Percentiles rank a stretch among this genome's conserved stretches.
These are phyloP conservation scores for Piprites chloris DNA, from an alignment of 2,113 vertebrate genomes.

Conservation along the genomic window DNA sequence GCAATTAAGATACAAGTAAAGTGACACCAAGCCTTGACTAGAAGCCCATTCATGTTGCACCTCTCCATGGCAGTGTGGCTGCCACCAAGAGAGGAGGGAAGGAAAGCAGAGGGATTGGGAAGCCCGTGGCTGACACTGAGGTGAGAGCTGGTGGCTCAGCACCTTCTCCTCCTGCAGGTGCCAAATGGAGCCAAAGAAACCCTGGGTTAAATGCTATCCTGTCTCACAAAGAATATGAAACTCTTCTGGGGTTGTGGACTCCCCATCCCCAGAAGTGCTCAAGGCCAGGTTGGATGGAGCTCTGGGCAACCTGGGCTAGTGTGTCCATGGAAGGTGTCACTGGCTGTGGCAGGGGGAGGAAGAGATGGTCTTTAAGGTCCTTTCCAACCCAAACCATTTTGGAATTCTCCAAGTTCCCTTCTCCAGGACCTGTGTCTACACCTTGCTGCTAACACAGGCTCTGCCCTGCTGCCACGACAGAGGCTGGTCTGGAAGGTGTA, in stretches of 20 bases:
- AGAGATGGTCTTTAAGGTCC: neutral
- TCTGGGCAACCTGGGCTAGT: neutral
- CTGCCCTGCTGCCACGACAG: neutral
- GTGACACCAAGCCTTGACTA: neutral
- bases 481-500: neutral
- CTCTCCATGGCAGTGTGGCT: neutral
- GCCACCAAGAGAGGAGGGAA: accelerated
- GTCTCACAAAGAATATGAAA: neutral
- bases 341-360: neutral
- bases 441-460: neutral
- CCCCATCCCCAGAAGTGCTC: neutral
- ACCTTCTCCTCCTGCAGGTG: neutral
- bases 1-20: neutral
- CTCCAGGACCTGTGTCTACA: neutral
- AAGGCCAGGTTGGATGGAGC: neutral
- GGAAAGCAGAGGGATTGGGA: neutral
- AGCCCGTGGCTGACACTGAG: accelerated
- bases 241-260: neutral
- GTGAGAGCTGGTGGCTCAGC: neutral
- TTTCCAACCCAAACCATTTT: neutral
- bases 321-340: neutral
- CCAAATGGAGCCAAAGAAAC: neutral
- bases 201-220: accelerated
- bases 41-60: accelerated
- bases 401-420: neutral